Base-by-base conservation (phyloP, 2,888 invertebrate genomes). In the Xylophagus ater region DNA sequence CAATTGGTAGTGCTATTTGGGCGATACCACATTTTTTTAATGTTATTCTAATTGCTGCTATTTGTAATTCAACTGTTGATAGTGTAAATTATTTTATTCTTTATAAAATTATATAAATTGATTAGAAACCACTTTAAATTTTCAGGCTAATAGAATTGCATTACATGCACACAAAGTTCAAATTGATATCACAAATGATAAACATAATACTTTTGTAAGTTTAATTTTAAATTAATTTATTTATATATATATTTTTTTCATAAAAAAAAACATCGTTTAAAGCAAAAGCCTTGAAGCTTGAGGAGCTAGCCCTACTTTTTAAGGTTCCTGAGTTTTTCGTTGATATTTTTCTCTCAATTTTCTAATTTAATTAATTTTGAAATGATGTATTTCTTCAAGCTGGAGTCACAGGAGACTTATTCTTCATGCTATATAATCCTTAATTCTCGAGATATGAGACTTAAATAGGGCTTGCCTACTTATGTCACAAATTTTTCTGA, bases 111-210 rank as follows among this genome's bases (percentile, higher is more conserved):
- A n/a, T 8, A 35, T 7, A 17, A 34, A 19, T 15, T 13, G 28
- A 29, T 26, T 20, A 15, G n/a, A 13, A 19, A 13, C 13, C 14
- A 33, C 6, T 12, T 12, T 41, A 31, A 38, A 12, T 42, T 55
- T 56, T 15, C 47, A 69, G 67, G 63, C 67, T 1, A 64, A 60
- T 6, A 55, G 55, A 21, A 56, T 65, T 30, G 60, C 67, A 2
- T 43, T 63, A 13, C 53, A 59, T 33, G 46, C 68, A 4, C 68
- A 68, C 51, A 59, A 62, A 42, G 55, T 67, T 12, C 55, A 63
- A 34, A 58, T 60, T 33, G 55, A 59, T 45, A 51, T 57, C 4
- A 50, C 53, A 13, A 63, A 66, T 41, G 53, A 59, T 18, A 54
- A 58, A 42, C 57, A 67, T 18, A 67, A 66, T 45, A 54, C 57